A percentile compares a stretch with the other conserved stretches of the same genome.
Evolutionary conservation across 2,888 invertebrate species (phyloP).

Genomic region (Tanytarsus gracilentus): DNA sequence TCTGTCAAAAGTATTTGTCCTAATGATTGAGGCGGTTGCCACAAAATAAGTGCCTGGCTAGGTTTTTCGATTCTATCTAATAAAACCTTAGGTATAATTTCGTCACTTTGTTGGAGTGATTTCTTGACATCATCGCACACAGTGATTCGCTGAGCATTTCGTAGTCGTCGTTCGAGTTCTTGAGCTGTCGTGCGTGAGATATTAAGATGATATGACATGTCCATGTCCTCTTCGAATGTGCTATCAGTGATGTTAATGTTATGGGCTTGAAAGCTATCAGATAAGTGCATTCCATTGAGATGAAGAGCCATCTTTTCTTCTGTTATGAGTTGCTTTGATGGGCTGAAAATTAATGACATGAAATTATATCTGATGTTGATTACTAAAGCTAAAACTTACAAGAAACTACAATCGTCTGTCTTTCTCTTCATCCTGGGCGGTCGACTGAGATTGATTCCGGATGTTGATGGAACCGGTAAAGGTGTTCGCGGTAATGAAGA

Average conservation of each 20-base stretch:
- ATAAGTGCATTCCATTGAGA: constrained; percentile 64
- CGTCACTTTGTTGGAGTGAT: constrained; percentile 46
- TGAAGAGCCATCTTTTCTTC: constrained; percentile 80
- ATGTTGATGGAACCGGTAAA: background rate
- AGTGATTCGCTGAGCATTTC: constrained; percentile 48
- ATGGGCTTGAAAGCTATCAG: constrained; percentile 42
- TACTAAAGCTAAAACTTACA: background rate
- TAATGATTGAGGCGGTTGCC: constrained; percentile 62
- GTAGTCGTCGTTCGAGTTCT: constrained; percentile 41
- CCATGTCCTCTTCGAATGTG: constrained; percentile 33
- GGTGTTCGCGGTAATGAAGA: background rate
- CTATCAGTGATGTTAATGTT: constrained; percentile 30
- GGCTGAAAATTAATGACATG: constrained; percentile 40
- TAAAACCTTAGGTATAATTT: constrained; percentile 57
- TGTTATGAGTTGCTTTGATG: constrained; percentile 65
- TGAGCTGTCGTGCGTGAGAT: constrained; percentile 36
- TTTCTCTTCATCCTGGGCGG: background rate
- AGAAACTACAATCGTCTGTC: background rate
- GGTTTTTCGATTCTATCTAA: constrained; percentile 59
- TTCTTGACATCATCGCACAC: constrained; percentile 64
- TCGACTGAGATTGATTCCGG: background rate
- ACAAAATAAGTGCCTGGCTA: constrained; percentile 69
- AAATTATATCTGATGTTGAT: background rate
- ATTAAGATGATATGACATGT: constrained; percentile 30
- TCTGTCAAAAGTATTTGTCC: constrained; percentile 29